Evolutionary conservation across 2,888 invertebrate species (phyloP).

Genomic region (Sclerodermus sp.): DNA sequence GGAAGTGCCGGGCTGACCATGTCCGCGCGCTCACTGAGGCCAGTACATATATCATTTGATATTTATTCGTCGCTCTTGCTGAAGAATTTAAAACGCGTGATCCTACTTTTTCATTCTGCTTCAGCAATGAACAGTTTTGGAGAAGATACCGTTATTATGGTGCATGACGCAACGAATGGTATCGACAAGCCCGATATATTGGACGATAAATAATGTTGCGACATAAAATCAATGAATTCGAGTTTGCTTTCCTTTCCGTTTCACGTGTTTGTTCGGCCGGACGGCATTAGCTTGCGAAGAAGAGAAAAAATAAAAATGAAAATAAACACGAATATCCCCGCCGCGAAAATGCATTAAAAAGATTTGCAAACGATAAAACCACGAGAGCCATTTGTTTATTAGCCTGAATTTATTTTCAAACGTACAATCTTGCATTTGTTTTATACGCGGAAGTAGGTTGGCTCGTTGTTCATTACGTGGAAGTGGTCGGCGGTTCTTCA

Average conservation of each 20-base stretch:
- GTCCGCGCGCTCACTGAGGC: conserved; percentile 15
- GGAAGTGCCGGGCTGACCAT: conserved; percentile 39
- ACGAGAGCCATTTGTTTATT: too few species aligned
- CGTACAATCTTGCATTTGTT: too few species aligned
- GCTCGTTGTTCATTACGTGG: too few species aligned
- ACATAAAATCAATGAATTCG: conserved; percentile 53
- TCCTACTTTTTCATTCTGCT: conserved; percentile 19
- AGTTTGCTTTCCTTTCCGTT: conserved; percentile 43
- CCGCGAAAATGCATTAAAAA: conserved; percentile 13
- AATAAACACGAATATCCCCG: too few species aligned
- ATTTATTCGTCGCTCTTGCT: conserved; percentile 42
- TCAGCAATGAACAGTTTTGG: conserved; percentile 39
- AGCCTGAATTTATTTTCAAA: too few species aligned
- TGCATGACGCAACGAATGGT: conserved; percentile 52
- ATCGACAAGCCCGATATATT: conserved; percentile 53
- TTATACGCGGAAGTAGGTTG: too few species aligned
- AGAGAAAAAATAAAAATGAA: too few species aligned
- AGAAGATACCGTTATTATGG: conserved; percentile 50
- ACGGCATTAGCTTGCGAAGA: conserved; percentile 36
- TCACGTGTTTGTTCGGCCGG: conserved; percentile 33
- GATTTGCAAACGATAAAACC: not conserved
- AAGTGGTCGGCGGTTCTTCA: too few species aligned
- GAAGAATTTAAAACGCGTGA: conserved; percentile 35
- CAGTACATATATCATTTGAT: conserved; percentile 38
- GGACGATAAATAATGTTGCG: conserved; percentile 49